Percentiles rank a stretch among this genome's conserved stretches.
phyloP scores from a whole-genome alignment of 2,888 invertebrate species.

The Yponomeuta evonymella region DNA sequence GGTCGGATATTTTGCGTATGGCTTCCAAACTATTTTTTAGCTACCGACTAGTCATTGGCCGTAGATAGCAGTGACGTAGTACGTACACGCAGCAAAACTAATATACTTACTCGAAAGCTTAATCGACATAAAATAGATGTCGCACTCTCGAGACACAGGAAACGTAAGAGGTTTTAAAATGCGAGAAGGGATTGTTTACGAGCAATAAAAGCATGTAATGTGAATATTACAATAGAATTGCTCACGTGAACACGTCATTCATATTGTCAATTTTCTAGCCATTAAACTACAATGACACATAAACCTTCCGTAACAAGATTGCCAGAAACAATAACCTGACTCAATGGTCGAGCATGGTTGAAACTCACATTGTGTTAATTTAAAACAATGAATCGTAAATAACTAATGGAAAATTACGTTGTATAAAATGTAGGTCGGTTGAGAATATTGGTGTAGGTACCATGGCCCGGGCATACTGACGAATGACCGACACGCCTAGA shows the following conservation, averaged over 20 bases:
- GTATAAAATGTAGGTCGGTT: not conserved
- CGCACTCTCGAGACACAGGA: not conserved
- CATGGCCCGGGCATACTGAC: too few species aligned
- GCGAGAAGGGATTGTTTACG: not conserved
- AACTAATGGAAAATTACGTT: not conserved
- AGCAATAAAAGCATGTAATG: not conserved
- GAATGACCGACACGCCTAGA: too few species aligned
- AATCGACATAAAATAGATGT: not conserved
- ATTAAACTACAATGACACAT: not conserved
- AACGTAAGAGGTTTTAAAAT: not conserved
- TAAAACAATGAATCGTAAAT: conserved; percentile 11
- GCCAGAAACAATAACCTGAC: not conserved
- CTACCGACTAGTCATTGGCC: conserved; percentile 9
- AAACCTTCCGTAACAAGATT: not conserved
- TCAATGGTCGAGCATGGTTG: not conserved
- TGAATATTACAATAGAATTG: not conserved
- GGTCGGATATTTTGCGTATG: conserved; percentile 21
- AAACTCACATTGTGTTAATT: not conserved
- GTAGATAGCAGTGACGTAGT: not conserved
- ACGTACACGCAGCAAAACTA: not conserved
- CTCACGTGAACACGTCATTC: not conserved
- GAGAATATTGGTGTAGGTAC: not conserved
- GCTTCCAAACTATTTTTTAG: conserved; percentile 21
- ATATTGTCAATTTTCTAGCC: not conserved
- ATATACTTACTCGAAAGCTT: not conserved